Evolutionary conservation across 2,888 invertebrate genomes (phyloP), one percentile per base, ranked within the genome.

Genomic region (Amphipyra berbera): DNA sequence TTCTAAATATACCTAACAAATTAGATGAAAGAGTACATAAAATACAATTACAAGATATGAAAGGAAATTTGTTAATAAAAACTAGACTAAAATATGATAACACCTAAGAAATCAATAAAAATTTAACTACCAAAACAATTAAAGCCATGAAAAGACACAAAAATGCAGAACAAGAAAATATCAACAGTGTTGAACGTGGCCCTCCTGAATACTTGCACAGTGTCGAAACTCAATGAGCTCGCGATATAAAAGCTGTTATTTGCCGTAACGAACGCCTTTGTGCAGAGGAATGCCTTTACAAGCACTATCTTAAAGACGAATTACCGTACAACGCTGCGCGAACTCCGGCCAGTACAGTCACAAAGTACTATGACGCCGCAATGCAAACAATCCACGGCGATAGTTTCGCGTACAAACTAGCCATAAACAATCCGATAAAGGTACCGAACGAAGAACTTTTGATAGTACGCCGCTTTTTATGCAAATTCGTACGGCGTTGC

Each of bases 241-340:
- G 67, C 75, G 73, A 79, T 81, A 81, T 82, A 86, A 86, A 84
- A 82, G 84, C 85, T 82, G 85, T 82, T 85, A 84, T 84, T 85
- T 84, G 75, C 67, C 77, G 79, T 85, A 86, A 85, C 85, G 85
- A 86, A 85, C 81, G 82, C 85, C 81, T 87, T 86, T 86, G 86
- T 86, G 75, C 61, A 45, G 50, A 55, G 58, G 76, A 78, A 83
- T 84, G 79, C 80, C 80, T 78, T 77, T 63, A 69, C 63, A 61
- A 61, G 50, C 63, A 67, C 76, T 77, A 79, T 83, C 78, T 82
- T 75, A 65, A 78, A 78, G 76, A 80, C 72, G 75, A 68, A 83
- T 79, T 68, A 71, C 71, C 65, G 68, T 85, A 82, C 85, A 83
- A 78, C 68, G 77, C 79, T 70, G 73, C 70, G 68, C 76, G 65